These are phyloP conservation scores for Tetramorium bicarinatum DNA, from an alignment of 2,888 invertebrate genomes.

Conservation along the genomic window DNA sequence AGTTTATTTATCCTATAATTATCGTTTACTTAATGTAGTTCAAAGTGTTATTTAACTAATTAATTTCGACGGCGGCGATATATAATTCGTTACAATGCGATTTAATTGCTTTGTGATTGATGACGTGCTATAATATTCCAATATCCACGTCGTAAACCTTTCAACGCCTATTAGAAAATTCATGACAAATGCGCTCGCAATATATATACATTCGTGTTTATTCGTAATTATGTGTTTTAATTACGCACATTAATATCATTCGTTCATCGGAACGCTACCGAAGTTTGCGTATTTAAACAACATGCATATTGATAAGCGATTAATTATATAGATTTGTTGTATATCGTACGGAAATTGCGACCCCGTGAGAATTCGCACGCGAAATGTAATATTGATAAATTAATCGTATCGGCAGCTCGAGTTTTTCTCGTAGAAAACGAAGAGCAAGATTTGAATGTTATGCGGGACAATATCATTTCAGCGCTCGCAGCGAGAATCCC, in stretches of 20 bases:
- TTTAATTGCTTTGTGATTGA: not conserved
- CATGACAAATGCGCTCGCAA: not conserved
- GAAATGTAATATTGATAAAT: not conserved
- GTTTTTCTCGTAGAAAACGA: not conserved
- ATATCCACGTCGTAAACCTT: not conserved
- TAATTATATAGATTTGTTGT: not conserved
- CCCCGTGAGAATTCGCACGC: not conserved
- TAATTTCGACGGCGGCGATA: not conserved
- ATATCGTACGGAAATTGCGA: not conserved
- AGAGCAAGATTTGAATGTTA: not conserved
- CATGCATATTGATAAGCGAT: slow-evolving; percentile 8
- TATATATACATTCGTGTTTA: not conserved
- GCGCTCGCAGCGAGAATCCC: slow-evolving; percentile 1
- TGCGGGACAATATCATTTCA: not conserved
- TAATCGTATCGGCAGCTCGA: not conserved
- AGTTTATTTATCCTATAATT: not conserved
- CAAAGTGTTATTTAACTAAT: not conserved
- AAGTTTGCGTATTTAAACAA: not conserved
- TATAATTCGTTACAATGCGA: not conserved
- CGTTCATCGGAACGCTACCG: not conserved
- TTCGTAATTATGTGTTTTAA: not conserved
- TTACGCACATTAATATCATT: not conserved
- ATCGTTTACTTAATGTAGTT: not conserved
- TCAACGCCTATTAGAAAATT: not conserved
- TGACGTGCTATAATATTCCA: not conserved